Evolutionary conservation across 2,797 vertebrate genomes (phyloP), one percentile per base, ranked within the genome.

Genomic region (Mallotus villosus): DNA sequence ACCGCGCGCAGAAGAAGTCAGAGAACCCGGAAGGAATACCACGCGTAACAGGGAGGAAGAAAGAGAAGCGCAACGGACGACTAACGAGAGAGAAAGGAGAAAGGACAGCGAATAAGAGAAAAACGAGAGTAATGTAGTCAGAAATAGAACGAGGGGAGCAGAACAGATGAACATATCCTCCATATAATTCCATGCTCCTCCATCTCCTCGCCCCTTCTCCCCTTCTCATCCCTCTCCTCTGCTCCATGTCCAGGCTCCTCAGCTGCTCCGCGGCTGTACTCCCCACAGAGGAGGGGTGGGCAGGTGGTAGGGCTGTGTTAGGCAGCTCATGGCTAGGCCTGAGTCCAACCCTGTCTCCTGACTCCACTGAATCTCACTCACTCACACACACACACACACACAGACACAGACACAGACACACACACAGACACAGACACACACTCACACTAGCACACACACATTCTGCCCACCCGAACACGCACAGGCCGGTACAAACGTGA

Each of bases 231-330:
- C 19, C 14, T 29, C n/a, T 34, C 58, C 53, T 71, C 62, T 70
- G 59, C 72, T 75, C 58, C 21, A 79, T 84, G 84, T 75, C 82
- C 84, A 86, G 81, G 80, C 82, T 84, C 78, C 84, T 89, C 86
- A 87, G 85, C 88, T 85, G 88, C 85, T 85, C 65, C 73, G 75
- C 69, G 83, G 81, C 84, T 81, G 83, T 86, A n/a, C 89, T 92
- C 92, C 91, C 93, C 78, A 83, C 87, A 90, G 91, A 90, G 83
- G 85, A 11, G 84, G 73, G 86, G 84, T 80, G 88, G 91, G 90
- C 93, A 93, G 93, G 91, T 94, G 93, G 91, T 94, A 82, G 76
- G 67, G 86, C 83, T 63, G 87, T 75, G 75, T 63, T 80, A 83
- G 80, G 77, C 77, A 6, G 65, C 80, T 82, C 79, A 53, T 80